Conservation (phyloP, 2,888 invertebrate genomes). For the Neocrepidodera transversa region DNA sequence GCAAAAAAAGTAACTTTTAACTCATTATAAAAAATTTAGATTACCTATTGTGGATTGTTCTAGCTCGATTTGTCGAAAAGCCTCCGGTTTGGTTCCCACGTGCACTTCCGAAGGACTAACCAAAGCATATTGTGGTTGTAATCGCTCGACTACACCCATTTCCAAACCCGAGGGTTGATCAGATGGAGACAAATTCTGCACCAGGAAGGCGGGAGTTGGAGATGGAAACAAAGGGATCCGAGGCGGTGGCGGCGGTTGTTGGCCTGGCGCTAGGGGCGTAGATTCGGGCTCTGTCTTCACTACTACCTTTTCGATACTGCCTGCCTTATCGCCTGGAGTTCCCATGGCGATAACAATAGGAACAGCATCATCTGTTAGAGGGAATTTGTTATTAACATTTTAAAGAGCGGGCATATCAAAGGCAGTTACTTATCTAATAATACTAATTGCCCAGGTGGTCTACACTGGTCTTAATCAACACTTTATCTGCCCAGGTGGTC, state of each 20-base stretch:
- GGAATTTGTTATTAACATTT: no score
- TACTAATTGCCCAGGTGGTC: no score
- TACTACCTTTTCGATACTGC: slow-evolving; percentile 56
- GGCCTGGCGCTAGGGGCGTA: slow-evolving; percentile 12
- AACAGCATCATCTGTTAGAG: slow-evolving; percentile 60
- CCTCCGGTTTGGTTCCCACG: slow-evolving; percentile 42
- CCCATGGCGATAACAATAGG: slow-evolving; percentile 61
- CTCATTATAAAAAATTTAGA: no score
- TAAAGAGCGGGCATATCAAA: no score
- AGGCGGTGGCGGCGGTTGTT: not conserved
- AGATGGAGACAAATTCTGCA: slow-evolving; percentile 7
- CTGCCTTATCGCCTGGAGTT: slow-evolving; percentile 61
- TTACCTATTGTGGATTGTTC: slow-evolving; percentile 52
- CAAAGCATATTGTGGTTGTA: slow-evolving; percentile 38
- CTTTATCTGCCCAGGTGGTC: no score
- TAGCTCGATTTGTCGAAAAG: slow-evolving; percentile 42
- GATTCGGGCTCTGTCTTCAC: slow-evolving; percentile 34
- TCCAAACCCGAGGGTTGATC: slow-evolving; percentile 30
- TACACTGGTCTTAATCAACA: no score
- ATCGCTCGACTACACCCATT: slow-evolving; percentile 45
- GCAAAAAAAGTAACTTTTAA: no score
- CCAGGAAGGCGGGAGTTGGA: not conserved
- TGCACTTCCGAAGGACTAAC: slow-evolving; percentile 35
- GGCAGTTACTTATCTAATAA: no score
- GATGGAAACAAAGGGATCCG: slow-evolving; percentile 7